Conservation (phyloP, 2,888 invertebrate genomes). For the Xestoiulus laeticollis region DNA sequence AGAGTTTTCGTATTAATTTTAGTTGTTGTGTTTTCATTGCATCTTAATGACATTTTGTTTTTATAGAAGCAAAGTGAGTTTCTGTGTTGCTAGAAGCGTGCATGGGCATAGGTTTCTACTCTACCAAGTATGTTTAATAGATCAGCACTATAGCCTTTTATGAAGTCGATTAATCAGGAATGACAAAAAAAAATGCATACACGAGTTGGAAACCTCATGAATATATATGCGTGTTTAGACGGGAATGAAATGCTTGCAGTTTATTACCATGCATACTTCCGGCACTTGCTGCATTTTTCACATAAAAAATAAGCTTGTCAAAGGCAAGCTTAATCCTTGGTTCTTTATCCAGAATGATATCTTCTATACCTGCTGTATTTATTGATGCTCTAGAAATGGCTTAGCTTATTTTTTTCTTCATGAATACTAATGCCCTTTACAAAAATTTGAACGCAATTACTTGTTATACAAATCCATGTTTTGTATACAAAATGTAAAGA, state of each 20-base stretch:
- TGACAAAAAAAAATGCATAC: conserved; percentile 30
- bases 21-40: background rate
- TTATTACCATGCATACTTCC: conserved; percentile 15
- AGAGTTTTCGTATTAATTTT: background rate
- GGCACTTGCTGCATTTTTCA: conserved; percentile 21
- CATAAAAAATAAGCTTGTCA: background rate
- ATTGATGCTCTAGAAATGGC: background rate
- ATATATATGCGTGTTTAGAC: conserved; percentile 28
- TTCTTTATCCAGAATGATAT: background rate
- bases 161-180: conserved; percentile 34
- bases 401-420: background rate
- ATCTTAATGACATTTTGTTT: background rate
- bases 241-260: background rate
- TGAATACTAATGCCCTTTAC: background rate
- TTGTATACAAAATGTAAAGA: background rate
- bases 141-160: background rate
- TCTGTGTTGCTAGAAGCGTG: background rate
- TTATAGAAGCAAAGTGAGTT: background rate
- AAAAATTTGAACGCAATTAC: background rate
- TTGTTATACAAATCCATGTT: background rate
- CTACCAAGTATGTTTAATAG: conserved; percentile 19
- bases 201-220: conserved; percentile 24
- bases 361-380: background rate
- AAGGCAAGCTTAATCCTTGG: background rate
- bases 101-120: background rate